These are phyloP conservation scores for Charaxes varanes DNA, from an alignment of 1,140 invertebrate species.

Conservation along the genomic window DNA sequence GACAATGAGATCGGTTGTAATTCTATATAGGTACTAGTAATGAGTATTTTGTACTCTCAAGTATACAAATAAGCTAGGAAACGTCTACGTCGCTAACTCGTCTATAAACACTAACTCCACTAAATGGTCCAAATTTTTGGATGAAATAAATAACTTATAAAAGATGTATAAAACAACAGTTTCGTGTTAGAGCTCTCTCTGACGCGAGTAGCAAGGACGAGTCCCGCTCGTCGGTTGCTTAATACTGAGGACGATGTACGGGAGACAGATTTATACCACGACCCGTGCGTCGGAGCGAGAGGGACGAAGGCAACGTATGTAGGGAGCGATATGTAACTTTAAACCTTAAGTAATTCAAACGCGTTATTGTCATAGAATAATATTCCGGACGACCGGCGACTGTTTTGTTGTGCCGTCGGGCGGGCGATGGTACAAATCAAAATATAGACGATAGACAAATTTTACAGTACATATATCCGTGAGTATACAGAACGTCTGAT, in stretches of 20 bases:
- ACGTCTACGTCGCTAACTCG: constrained; percentile 35
- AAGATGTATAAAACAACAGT: too few species aligned
- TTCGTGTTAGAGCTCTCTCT: too few species aligned
- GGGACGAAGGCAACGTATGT: constrained; percentile 17
- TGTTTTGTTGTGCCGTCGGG: constrained; percentile 32
- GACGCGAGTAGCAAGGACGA: too few species aligned
- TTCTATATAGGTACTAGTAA: constrained; percentile 29
- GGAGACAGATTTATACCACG: constrained; percentile 42
- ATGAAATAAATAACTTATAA: constrained; percentile 35
- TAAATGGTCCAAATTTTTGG: constrained; percentile 55
- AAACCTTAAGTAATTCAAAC: constrained; percentile 35
- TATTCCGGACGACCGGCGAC: constrained; percentile 32
- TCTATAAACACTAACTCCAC: constrained; percentile 42
- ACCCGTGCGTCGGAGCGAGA: constrained; percentile 38
- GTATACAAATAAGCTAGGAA: constrained; percentile 38
- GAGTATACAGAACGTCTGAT: constrained; percentile 46
- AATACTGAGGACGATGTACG: constrained; percentile 36
- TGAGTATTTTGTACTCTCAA: constrained; percentile 58
- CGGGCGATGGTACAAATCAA: constrained; percentile 44
- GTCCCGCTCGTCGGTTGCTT: constrained; percentile 39
- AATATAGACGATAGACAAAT: constrained; percentile 19
- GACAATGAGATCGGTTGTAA: constrained; percentile 15
- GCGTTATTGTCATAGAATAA: constrained; percentile 63
- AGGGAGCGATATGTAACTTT: constrained; percentile 26
- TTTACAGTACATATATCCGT: constrained; percentile 32